Evolutionary conservation across 2,797 vertebrate species (phyloP).

Genomic region (Ceyx erithaca): DNA sequence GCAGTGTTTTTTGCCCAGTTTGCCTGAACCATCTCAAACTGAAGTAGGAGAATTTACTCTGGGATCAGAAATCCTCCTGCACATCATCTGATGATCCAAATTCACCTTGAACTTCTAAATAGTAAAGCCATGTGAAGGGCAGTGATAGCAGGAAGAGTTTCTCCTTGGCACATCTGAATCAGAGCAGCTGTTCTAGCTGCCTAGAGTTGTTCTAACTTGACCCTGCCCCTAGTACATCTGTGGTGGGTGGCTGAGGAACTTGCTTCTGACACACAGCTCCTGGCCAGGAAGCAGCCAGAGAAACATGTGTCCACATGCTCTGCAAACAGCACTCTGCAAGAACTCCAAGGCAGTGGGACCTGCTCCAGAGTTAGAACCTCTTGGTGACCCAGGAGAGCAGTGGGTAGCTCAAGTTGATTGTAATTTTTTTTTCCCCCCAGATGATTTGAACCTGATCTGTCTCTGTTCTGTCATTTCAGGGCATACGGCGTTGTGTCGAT

Average conservation of each 20-base stretch:
- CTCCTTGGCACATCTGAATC: background rate
- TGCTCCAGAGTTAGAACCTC: background rate
- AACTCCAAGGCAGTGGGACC: background rate
- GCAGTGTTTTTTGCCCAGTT: no score
- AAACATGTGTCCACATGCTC: fast-evolving
- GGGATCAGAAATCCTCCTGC: background rate
- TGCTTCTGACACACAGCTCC: background rate
- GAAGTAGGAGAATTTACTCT: background rate
- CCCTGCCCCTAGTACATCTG: fast-evolving
- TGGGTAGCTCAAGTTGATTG: background rate
- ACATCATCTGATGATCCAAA: background rate
- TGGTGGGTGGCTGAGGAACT: background rate
- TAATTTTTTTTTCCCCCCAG: background rate
- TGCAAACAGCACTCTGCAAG: background rate
- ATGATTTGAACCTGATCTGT: background rate
- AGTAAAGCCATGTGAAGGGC: background rate
- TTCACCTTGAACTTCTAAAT: background rate
- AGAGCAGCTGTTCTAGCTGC: background rate
- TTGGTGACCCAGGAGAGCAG: background rate
- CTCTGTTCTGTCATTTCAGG: constrained; percentile 68
- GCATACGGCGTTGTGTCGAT: constrained; percentile 91
- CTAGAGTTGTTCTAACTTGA: background rate
- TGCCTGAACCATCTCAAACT: background rate
- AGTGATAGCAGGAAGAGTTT: background rate
- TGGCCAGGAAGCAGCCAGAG: background rate